Evolutionary conservation across 2,797 vertebrate genomes (phyloP).

Genomic region (Mus minutoides): DNA sequence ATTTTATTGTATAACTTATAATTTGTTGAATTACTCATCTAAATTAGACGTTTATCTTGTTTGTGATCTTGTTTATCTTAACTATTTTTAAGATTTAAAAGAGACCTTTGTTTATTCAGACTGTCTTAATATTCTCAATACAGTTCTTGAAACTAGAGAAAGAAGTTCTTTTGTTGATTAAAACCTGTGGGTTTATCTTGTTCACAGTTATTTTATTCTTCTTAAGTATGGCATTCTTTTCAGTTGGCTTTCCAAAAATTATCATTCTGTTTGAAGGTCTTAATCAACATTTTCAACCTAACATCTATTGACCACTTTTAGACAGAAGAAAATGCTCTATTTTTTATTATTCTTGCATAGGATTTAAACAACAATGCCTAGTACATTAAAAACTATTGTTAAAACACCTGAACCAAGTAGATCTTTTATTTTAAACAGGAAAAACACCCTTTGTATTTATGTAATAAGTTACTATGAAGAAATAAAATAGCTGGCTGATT

Average conservation of each 20-base stretch:
- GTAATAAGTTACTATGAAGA: conserved; percentile 23
- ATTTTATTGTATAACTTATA: conserved; percentile 36
- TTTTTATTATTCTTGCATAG: conserved; percentile 61
- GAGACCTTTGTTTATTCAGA: conserved; percentile 38
- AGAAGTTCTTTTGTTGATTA: background rate
- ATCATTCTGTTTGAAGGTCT: conserved; percentile 36
- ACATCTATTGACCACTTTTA: conserved; percentile 28
- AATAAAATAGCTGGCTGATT: conserved; percentile 11
- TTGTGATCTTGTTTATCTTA: conserved; percentile 31
- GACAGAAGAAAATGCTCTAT: conserved; percentile 15
- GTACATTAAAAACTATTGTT: conserved; percentile 42
- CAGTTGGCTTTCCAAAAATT: conserved; percentile 32
- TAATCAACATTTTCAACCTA: conserved; percentile 19
- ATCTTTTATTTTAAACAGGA: background rate
- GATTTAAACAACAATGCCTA: background rate
- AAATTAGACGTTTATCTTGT: background rate
- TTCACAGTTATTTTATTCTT: conserved; percentile 42
- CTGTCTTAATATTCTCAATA: conserved; percentile 10
- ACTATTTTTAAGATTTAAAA: conserved; percentile 43
- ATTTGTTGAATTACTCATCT: conserved; percentile 14
- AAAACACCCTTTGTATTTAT: conserved; percentile 25
- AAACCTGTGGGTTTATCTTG: conserved; percentile 41
- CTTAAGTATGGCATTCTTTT: background rate
- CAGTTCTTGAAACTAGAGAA: background rate
- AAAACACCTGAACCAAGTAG: conserved; percentile 27